Evolutionary conservation across 2,113 vertebrate genomes (phyloP), one percentile per base, ranked within the genome.

Genomic region (Ctenomys sociabilis): DNA sequence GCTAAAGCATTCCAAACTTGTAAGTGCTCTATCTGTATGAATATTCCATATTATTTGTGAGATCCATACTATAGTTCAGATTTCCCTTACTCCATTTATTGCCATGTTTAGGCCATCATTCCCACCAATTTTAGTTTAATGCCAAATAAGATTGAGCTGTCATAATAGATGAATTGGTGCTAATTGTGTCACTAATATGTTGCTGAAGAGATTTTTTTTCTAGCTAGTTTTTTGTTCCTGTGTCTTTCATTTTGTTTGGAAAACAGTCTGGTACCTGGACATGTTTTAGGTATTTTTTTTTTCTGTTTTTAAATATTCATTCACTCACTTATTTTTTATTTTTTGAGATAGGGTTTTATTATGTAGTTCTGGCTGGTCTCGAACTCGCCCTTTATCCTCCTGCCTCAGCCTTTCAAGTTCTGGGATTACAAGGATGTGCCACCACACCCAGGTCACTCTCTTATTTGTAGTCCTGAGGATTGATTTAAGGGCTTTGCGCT

Each of bases 151-250:
- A 91, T 70, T 72, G 32, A 87, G 37, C 52, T 95, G 1, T 95
- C 88, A 94, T 97, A 96, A 92, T 93, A 97, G 82, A 96, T 95
- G 54, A 96, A 80, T 97, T 95, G 97, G 63, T 95, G 75, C 89
- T 97, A 93, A 93, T 95, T 91, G 59, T 85, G 3, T 85, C 91
- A 87, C 49, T 93, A 37, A 86, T 86, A 73, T 92, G 43, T 94
- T 97, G 95, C 87, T 89, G 77, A 52, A 96, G 63, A 95, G 24
- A 73, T 52, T 91, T 87, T 94, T 96, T 94, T 91, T 87, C 93
- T 96, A 94, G 19, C 54, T 90, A 63, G 12, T 92, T 97, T 92
- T 97, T 94, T 94, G 40, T 96, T 94, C 49, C 85, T 96, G 6
- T 89, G 19, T 93, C 77, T 70, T 95, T 92, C 37, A 54, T 72